A percentile compares a stretch with the other conserved stretches of the same genome.
Conservation (phyloP, 2,888 invertebrate species). For the Torymus tubicola region DNA sequence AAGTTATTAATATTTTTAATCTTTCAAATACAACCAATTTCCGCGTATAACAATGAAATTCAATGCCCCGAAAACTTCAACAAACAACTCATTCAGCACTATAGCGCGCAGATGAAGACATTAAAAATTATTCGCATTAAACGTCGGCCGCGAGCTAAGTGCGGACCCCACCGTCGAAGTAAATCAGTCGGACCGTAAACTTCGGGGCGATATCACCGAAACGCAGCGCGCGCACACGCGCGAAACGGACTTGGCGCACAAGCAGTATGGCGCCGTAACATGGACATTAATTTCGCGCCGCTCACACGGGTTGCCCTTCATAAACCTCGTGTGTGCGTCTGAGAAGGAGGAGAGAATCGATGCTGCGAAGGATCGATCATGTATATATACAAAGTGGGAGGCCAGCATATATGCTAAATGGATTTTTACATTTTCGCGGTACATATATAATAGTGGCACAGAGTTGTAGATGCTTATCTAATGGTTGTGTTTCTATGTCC, state of each 20-base stretch:
- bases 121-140: conserved; percentile 20
- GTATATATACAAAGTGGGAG: background rate
- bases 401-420: background rate
- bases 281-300: conserved; percentile 33
- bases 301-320: background rate
- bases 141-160: background rate
- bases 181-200: conserved; percentile 31
- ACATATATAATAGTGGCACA: background rate
- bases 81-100: conserved; percentile 13
- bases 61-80: background rate
- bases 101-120: background rate
- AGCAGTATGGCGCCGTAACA: background rate
- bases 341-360: background rate
- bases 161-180: background rate
- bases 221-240: background rate
- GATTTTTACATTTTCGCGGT: background rate
- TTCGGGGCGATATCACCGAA: background rate
- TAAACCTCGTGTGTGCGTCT: too few species aligned
- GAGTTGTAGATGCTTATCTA: conserved; percentile 2
- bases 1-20: too few species aligned
- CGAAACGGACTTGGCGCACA: too few species aligned
- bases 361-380: background rate
- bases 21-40: too few species aligned
- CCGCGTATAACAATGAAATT: too few species aligned
- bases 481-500: too few species aligned